A percentile compares a stretch with the other conserved stretches of the same genome.
Conservation (phyloP, 2,797 vertebrate genomes). For the Acrossocheilus wenchowensis region DNA sequence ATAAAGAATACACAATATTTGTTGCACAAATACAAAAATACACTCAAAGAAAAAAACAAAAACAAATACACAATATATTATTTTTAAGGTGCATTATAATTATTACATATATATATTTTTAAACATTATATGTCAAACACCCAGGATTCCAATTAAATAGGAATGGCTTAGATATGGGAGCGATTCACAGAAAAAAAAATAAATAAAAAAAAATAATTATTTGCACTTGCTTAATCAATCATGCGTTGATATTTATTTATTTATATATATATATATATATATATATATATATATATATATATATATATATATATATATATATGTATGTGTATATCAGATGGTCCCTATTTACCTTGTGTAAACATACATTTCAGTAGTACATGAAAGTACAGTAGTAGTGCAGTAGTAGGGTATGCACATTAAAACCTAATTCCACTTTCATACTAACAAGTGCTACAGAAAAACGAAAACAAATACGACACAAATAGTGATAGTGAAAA, state of each 20-base stretch:
- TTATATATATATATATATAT: neutral
- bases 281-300: neutral
- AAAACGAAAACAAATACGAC: too few relatives aligned
- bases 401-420: slow-evolving; percentile 4
- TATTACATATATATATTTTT: neutral
- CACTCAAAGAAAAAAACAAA: neutral
- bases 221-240: neutral
- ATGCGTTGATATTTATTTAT: neutral
- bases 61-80: neutral
- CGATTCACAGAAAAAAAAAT: neutral
- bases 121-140: neutral
- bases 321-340: neutral
- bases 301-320: neutral
- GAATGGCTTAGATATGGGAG: neutral
- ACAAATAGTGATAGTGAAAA: too few relatives aligned
- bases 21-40: slow-evolving; percentile 30
- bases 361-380: slow-evolving; percentile 27
- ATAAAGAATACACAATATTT: neutral
- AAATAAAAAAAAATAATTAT: fast-evolving
- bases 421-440: neutral
- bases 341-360: slow-evolving; percentile 37
- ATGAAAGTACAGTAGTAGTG: slow-evolving; percentile 4
- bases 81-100: slow-evolving; percentile 23
- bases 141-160: neutral
- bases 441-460: neutral